Base-by-base conservation (phyloP, 2,797 vertebrate genomes). In the Craterocephalus amniculus region DNA sequence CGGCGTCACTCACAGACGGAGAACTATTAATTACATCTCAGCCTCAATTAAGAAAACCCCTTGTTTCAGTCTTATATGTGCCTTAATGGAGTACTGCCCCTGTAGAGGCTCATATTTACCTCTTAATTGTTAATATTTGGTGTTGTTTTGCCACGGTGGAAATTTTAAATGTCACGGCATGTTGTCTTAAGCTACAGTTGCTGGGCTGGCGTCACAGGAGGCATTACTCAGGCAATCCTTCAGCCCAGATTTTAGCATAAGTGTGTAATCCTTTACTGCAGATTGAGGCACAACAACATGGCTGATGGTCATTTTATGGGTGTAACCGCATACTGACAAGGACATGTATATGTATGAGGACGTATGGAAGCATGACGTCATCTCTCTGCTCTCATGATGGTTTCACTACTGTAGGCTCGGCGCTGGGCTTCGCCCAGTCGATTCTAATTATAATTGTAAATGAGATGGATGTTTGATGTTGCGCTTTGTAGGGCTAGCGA, bases 21-120 rank as follows among this genome's bases (percentile, higher is more conserved):
- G 55, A 84, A 61, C 69, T 80, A 80, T 85, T 87, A 89, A 90
- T 91, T 91, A 87, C 85, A 74, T 80, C 75, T 56, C 67, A 83
- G 83, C 83, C 77, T 87, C 80, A 84, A 84, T 87, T 91, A 89
- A 49, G 73, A 83, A 72, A 85, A 49, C 76, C 89, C 87, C 91
- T 61, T 36, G 24, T 78, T 77, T 52, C 68, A 67, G 66, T 76
- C 61, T 12, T 74, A 51, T 67, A 68, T 75, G 45, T 49, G 35
- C 61, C 32, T 60, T 59, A 27, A 43, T 32, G 52, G 63, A 57
- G 60, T 29, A 26, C 29, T 16, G 45, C 67, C 66, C 35, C 48
- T 57, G 54, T 55, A 40, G 13, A 62, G 52, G 48, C 64, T 84
- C 54, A 32, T 59, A 73, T 59, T 78, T 74, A 68, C 63, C 40